Conservation (phyloP, 2,888 invertebrate species). For the Amphimallon solstitiale region DNA sequence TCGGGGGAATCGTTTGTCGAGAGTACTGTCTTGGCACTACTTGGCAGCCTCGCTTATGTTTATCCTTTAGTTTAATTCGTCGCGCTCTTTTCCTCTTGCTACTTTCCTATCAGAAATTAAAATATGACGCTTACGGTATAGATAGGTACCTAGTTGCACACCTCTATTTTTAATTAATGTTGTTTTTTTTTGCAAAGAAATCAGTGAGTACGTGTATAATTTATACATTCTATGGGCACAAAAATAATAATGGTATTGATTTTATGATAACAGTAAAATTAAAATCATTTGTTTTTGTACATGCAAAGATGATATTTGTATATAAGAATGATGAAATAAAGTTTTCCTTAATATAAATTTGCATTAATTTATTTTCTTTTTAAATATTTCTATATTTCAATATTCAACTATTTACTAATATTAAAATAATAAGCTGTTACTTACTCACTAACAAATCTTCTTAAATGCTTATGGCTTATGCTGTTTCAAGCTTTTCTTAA, state of each 20-base stretch:
- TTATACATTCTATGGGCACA: slow-evolving; percentile 7
- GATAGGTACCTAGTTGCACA: too few relatives aligned
- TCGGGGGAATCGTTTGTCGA: too few relatives aligned
- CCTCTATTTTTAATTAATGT: slow-evolving; percentile 5
- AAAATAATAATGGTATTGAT: slow-evolving; percentile 25
- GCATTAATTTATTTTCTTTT: slow-evolving; percentile 24
- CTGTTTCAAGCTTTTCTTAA: too few relatives aligned
- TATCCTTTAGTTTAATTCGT: too few relatives aligned
- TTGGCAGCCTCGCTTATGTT: too few relatives aligned
- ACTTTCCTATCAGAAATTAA: too few relatives aligned
- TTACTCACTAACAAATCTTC: background rate
- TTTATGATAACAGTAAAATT: slow-evolving; percentile 29
- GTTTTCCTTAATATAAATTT: slow-evolving; percentile 10
- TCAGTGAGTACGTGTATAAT: too few relatives aligned
- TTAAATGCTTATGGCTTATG: too few relatives aligned
- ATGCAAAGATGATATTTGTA: background rate
- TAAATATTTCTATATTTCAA: background rate
- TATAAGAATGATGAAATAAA: slow-evolving; percentile 25
- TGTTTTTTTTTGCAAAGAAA: too few relatives aligned
- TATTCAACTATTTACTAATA: background rate
- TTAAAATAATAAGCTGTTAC: background rate
- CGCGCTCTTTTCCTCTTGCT: too few relatives aligned
- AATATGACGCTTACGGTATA: too few relatives aligned
- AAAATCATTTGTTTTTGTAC: slow-evolving; percentile 28
- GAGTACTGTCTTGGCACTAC: too few relatives aligned